Percentiles rank a stretch among this genome's conserved stretches.
phyloP scores from a whole-genome alignment of 1,140 invertebrate genomes.

The Ditylenchus dipsaci region DNA sequence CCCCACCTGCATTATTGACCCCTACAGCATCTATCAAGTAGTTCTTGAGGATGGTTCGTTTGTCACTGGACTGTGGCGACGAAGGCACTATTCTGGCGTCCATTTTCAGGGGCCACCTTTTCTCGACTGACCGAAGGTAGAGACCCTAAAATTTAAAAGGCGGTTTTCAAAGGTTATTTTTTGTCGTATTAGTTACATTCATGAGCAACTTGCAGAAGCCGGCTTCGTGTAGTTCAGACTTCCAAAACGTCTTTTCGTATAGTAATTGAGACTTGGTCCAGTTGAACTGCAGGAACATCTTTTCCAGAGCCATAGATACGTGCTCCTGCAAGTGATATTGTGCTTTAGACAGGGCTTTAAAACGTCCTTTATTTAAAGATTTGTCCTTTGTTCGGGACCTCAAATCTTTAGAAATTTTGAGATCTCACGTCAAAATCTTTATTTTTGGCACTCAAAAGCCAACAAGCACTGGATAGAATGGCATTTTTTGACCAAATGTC shows the following conservation, averaged over 20 bases:
- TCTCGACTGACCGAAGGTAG: conserved; percentile 40
- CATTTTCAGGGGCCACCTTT: conserved; percentile 43
- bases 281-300: conserved; percentile 33
- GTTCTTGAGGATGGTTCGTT: conserved; percentile 15
- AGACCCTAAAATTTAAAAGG: conserved; percentile 34
- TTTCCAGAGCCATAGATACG: conserved; percentile 36
- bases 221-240: conserved; percentile 44
- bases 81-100: conserved; percentile 41
- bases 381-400: too few species aligned
- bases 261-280: conserved; percentile 40
- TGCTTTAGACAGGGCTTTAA: too few species aligned
- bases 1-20: conserved; percentile 46
- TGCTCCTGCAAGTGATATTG: conserved; percentile 50
- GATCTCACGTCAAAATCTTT: too few species aligned
- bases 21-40: conserved; percentile 40
- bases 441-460: too few species aligned
- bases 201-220: conserved; percentile 50
- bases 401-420: too few species aligned
- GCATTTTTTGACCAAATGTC: too few species aligned
- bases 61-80: background rate
- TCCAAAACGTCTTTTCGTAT: conserved; percentile 49
- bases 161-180: background rate
- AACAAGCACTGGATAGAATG: too few species aligned
- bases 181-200: conserved; percentile 29
- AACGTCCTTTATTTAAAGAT: too few species aligned